Conservation (phyloP, 2,113 vertebrate genomes). For the Ahaetulla prasina region DNA sequence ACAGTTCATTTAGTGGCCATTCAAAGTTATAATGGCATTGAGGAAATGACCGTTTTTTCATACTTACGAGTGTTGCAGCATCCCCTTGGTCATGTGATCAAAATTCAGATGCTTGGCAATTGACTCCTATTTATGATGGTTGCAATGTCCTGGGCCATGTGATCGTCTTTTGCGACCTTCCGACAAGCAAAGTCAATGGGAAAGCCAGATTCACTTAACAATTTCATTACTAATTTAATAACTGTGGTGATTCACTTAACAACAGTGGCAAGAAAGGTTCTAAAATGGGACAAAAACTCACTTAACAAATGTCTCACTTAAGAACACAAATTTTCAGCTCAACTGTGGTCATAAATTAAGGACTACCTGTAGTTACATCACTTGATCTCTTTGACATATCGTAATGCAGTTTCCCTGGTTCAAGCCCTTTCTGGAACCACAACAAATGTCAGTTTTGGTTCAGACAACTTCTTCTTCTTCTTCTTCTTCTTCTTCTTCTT, state of each 20-base stretch:
- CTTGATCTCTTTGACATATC: neutral
- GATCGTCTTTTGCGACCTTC: neutral
- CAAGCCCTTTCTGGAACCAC: neutral
- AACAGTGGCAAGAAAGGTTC: neutral
- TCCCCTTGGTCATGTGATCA: neutral
- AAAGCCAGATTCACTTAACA: neutral
- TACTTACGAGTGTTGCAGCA: neutral
- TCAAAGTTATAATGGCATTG: neutral
- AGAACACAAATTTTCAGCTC: neutral
- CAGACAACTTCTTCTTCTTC: neutral
- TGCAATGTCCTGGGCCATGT: too few species aligned
- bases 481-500: too few species aligned
- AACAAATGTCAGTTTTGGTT: neutral
- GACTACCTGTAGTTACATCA: neutral
- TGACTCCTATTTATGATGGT: too few species aligned
- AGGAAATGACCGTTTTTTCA: neutral
- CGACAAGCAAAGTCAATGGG: neutral
- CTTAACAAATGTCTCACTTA: neutral
- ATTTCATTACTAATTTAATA: neutral
- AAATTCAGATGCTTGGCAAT: neutral
- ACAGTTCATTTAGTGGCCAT: too few species aligned
- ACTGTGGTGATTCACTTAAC: too few species aligned
- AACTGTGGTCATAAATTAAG: neutral
- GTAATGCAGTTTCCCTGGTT: neutral
- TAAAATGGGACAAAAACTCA: neutral